phyloP scores from a whole-genome alignment of 2,888 invertebrate genomes.

The Nephrotoma guestfalica region DNA sequence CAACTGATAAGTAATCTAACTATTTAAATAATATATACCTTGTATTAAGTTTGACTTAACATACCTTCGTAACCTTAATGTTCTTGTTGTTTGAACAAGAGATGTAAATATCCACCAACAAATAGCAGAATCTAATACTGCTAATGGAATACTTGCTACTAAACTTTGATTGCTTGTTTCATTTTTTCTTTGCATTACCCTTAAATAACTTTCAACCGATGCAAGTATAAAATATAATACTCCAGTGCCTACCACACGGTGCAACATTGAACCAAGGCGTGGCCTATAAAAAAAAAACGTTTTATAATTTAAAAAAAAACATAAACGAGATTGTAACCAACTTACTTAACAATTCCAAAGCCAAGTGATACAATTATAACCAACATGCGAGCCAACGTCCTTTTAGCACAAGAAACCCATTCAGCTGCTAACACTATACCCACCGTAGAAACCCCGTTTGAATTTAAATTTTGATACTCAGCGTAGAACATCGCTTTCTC shows the following conservation, averaged over 20 bases:
- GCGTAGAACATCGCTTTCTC: constrained; percentile 84
- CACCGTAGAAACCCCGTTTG: constrained; percentile 45
- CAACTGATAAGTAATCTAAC: not conserved
- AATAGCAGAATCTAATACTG: constrained; percentile 71
- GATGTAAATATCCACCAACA: constrained; percentile 92
- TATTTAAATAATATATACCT: not conserved
- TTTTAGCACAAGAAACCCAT: constrained; percentile 79
- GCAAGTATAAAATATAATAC: constrained; percentile 70
- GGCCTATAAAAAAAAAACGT: constrained; percentile 41
- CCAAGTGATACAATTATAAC: constrained; percentile 90
- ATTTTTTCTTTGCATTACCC: constrained; percentile 49
- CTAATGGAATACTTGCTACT: constrained; percentile 72
- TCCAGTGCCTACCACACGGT: constrained; percentile 75
- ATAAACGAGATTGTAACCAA: constrained; percentile 13
- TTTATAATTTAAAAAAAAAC: not conserved
- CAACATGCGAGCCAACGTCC: constrained; percentile 82
- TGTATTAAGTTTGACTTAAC: not conserved
- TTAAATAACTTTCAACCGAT: constrained; percentile 72
- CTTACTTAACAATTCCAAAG: constrained; percentile 89
- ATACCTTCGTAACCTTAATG: constrained; percentile 63
- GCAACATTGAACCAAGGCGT: constrained; percentile 73
- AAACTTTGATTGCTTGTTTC: constrained; percentile 48
- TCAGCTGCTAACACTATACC: constrained; percentile 76
- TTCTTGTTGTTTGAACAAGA: constrained; percentile 78
- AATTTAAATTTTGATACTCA: constrained; percentile 67